Evolutionary conservation across 1,140 invertebrate genomes (phyloP).

Genomic region (Protaetia brevitarsis): DNA sequence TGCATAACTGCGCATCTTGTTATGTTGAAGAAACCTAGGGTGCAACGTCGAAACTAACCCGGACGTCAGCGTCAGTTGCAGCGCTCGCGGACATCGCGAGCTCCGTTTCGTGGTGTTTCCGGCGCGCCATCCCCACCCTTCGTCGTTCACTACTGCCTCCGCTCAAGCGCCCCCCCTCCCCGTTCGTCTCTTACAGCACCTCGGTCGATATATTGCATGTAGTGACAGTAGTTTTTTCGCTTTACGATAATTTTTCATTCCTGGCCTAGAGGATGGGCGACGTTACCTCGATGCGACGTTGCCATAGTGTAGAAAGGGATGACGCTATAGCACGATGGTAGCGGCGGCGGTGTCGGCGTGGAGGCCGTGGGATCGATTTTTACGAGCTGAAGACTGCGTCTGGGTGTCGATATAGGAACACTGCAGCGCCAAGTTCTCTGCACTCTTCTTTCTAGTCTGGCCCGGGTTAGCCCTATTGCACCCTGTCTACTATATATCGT

Average conservation of each 20-base stretch:
- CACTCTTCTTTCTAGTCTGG: constrained; percentile 20
- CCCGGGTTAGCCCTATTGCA: constrained; percentile 21
- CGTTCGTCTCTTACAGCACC: background rate
- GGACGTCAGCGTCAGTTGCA: constrained; percentile 21
- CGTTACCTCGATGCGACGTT: constrained; percentile 30
- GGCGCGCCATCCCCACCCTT: constrained; percentile 6
- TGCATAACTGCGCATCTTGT: background rate
- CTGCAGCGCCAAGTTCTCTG: constrained; percentile 29
- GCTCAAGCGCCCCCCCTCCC: background rate
- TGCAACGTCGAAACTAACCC: constrained; percentile 11
- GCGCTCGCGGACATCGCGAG: constrained; percentile 21
- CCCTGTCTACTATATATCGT: background rate
- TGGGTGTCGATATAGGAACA: constrained; percentile 35
- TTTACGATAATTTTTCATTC: constrained; percentile 34
- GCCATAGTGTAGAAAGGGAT: constrained; percentile 21
- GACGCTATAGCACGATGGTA: background rate
- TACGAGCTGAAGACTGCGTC: constrained; percentile 34
- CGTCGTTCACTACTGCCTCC: constrained; percentile 2
- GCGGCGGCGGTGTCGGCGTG: background rate
- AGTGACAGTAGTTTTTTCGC: constrained; percentile 35
- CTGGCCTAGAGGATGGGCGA: constrained; percentile 22
- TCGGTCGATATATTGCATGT: constrained; percentile 28
- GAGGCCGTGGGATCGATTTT: constrained; percentile 32
- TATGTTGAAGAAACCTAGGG: background rate
- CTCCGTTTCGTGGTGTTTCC: constrained; percentile 15